These are phyloP conservation scores for Barbus barbus DNA, from an alignment of 2,113 vertebrate genomes.

Conservation along the genomic window DNA sequence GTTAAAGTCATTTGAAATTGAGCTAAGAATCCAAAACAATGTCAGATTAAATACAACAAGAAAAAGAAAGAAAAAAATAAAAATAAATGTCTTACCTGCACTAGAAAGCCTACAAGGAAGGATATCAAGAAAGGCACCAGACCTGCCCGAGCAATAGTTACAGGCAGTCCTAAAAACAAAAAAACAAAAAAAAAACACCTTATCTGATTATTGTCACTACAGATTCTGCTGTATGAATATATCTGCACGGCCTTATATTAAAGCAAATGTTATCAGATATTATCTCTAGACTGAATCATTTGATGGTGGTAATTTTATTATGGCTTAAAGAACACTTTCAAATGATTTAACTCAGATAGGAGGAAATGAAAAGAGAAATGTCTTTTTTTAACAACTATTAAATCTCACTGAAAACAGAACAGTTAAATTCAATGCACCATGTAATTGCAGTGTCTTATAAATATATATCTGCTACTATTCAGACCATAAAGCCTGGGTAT, in stretches of 20 bases:
- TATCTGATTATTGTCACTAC: not conserved
- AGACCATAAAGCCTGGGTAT: constrained; percentile 72
- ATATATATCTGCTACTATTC: constrained; percentile 64
- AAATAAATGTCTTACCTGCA: constrained; percentile 67
- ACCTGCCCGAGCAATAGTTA: constrained; percentile 70
- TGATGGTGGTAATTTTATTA: constrained; percentile 63
- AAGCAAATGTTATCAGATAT: constrained; percentile 2
- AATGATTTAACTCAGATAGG: constrained; percentile 63
- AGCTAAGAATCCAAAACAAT: constrained; percentile 8
- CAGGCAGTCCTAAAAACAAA: constrained; percentile 66
- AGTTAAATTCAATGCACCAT: constrained; percentile 74
- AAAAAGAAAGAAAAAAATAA: not conserved
- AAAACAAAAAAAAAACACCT: not conserved
- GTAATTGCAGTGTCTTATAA: constrained; percentile 70
- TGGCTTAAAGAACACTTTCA: constrained; percentile 54
- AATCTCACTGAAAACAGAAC: constrained; percentile 69
- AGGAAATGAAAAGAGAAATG: constrained; percentile 59
- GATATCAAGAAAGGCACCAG: constrained; percentile 73
- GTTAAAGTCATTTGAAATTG: not conserved
- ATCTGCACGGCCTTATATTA: not conserved
- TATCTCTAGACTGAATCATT: constrained; percentile 58
- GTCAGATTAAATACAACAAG: not conserved
- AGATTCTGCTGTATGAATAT: not conserved
- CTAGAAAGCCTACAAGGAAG: constrained; percentile 70
- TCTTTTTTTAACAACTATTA: constrained; percentile 64